Evolutionary conservation across 2,888 invertebrate genomes (phyloP).

Genomic region (Tenthredo distinguenda): DNA sequence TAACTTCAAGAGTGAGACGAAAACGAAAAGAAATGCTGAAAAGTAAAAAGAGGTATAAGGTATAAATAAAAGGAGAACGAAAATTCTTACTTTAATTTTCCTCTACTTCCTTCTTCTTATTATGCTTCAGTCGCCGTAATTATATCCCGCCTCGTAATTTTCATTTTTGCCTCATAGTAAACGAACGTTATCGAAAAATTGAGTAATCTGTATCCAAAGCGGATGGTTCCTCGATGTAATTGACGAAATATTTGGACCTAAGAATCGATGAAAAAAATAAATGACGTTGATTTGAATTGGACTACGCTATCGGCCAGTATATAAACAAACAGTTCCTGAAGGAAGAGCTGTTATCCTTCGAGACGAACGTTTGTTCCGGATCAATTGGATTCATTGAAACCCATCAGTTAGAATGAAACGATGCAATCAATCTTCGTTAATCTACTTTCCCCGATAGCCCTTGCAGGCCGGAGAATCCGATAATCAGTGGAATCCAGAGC

Average conservation of each 20-base stretch:
- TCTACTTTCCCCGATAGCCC: slow-evolving; percentile 30
- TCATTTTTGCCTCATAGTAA: no score
- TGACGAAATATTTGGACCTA: background rate
- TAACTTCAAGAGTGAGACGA: background rate
- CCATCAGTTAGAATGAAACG: slow-evolving; percentile 32
- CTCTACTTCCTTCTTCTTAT: background rate
- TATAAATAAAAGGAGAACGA: slow-evolving; percentile 4
- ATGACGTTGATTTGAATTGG: background rate
- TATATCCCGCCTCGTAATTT: no score
- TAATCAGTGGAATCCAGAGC: background rate
- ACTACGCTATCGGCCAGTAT: background rate
- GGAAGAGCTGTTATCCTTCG: background rate
- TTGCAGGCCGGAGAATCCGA: background rate
- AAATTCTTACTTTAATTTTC: background rate
- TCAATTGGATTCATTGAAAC: slow-evolving; percentile 46
- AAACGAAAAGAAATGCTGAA: background rate
- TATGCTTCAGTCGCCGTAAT: background rate
- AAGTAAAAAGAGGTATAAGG: background rate
- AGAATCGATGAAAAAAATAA: background rate
- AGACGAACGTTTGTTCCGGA: slow-evolving; percentile 28
- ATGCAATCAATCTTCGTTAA: slow-evolving; percentile 49
- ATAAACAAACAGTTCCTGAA: background rate
- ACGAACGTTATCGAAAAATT: no score
- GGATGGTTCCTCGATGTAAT: no score
- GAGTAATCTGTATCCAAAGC: no score